A percentile compares a stretch with the other conserved stretches of the same genome.
Evolutionary conservation across 2,113 vertebrate species (phyloP).

Genomic region (Cepphus grylle): DNA sequence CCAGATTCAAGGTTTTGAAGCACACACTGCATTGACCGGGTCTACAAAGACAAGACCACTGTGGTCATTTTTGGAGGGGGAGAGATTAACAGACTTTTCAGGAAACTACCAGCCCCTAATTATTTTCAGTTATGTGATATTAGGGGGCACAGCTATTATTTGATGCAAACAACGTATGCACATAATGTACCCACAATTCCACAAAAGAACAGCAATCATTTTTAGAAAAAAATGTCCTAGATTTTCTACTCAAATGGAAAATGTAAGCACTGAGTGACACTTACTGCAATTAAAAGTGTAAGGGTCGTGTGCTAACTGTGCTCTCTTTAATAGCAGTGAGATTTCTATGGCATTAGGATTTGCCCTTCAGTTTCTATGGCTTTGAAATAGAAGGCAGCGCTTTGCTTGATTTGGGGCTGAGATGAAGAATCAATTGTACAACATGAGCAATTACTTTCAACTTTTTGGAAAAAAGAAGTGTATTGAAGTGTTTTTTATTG

Average conservation of each 20-base stretch:
- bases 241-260: slow-evolving; percentile 4
- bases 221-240: neutral
- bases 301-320: neutral
- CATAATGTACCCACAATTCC: neutral
- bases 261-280: neutral
- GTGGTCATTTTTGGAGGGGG: neutral
- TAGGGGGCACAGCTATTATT: neutral
- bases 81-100: neutral
- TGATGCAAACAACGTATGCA: neutral
- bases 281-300: neutral
- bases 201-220: neutral
- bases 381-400: neutral
- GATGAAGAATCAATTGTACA: neutral
- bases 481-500: neutral
- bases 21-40: neutral
- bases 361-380: neutral
- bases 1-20: neutral
- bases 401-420: neutral
- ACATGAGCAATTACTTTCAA: neutral
- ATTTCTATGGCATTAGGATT: neutral
- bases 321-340: neutral
- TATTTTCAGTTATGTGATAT: neutral
- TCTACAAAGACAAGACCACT: neutral
- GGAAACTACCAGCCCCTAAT: neutral
- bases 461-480: neutral